Percentiles rank a stretch among this genome's conserved stretches.
phyloP scores from a whole-genome alignment of 2,888 invertebrate species.

The Morinoia aosen region DNA sequence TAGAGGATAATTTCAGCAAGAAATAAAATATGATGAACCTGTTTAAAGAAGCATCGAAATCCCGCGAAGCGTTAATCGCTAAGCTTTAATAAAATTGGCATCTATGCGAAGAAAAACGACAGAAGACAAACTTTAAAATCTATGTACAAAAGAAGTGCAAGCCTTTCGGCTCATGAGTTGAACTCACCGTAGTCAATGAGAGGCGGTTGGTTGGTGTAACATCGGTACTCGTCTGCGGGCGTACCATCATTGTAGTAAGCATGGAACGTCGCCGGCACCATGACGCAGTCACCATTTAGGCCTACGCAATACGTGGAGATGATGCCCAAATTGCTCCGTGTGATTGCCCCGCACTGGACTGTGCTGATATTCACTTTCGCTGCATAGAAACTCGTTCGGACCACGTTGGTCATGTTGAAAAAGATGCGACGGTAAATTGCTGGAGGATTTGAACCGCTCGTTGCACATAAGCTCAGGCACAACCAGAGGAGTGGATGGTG shows the following conservation, averaged over 20 bases:
- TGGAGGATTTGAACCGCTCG: not conserved
- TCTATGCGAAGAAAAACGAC: no score
- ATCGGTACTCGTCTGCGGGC: not conserved
- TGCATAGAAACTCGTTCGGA: not conserved
- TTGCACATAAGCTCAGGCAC: not conserved
- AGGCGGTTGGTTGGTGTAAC: not conserved
- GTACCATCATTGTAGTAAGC: slow-evolving; percentile 9
- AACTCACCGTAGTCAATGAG: slow-evolving; percentile 24
- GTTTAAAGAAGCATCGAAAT: no score
- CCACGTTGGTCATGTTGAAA: not conserved
- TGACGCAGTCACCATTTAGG: not conserved
- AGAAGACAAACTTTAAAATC: not conserved
- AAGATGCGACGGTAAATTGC: not conserved
- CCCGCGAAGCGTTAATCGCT: no score
- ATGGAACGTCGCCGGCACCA: not conserved
- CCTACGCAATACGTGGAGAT: not conserved
- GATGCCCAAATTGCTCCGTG: not conserved
- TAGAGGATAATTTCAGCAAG: no score
- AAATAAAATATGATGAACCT: no score
- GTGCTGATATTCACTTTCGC: not conserved
- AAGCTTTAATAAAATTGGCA: no score
- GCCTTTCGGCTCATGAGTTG: not conserved
- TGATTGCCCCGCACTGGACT: not conserved
- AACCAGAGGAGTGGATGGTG: not conserved
- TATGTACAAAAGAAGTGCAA: no score